A percentile compares a stretch with the other conserved stretches of the same genome.
phyloP scores from a whole-genome alignment of 2,888 invertebrate genomes.

The Napeogenes inachia region DNA sequence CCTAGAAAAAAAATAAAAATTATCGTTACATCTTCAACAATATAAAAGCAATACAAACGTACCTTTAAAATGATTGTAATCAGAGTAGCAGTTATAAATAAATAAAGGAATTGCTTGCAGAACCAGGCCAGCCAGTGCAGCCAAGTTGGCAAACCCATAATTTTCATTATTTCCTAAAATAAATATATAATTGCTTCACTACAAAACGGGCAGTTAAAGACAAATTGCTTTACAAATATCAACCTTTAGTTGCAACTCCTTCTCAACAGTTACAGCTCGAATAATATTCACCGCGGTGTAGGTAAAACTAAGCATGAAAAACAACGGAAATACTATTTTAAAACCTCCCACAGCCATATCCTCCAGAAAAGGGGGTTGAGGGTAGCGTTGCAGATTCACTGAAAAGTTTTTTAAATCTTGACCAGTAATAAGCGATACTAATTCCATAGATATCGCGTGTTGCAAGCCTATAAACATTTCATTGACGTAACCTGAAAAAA shows the following conservation, averaged over 20 bases:
- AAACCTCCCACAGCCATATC: slow-evolving; percentile 83
- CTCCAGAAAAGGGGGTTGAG: slow-evolving; percentile 83
- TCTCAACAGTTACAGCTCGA: slow-evolving; percentile 84
- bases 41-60: slow-evolving; percentile 3
- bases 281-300: slow-evolving; percentile 88
- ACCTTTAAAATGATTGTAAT: slow-evolving; percentile 80
- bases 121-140: slow-evolving; percentile 93
- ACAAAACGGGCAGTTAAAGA: no score
- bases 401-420: slow-evolving; percentile 44
- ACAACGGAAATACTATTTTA: slow-evolving; percentile 82
- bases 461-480: slow-evolving; percentile 68
- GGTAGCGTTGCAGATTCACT: slow-evolving; percentile 80
- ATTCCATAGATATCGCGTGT: slow-evolving; percentile 57
- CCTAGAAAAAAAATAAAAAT: slow-evolving; percentile 45
- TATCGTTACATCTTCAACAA: no score
- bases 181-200: slow-evolving; percentile 16
- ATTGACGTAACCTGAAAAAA: slow-evolving; percentile 55
- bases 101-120: slow-evolving; percentile 83
- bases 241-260: slow-evolving; percentile 86
- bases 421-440: slow-evolving; percentile 51
- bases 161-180: slow-evolving; percentile 91
- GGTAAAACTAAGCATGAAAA: slow-evolving; percentile 88
- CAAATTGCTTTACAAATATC: not conserved
- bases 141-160: slow-evolving; percentile 92
- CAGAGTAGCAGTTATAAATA: slow-evolving; percentile 77